A percentile compares a stretch with the other conserved stretches of the same genome.
These are phyloP conservation scores for Ailuropoda melanoleuca DNA, from an alignment of 2,113 vertebrate genomes.

Conservation along the genomic window DNA sequence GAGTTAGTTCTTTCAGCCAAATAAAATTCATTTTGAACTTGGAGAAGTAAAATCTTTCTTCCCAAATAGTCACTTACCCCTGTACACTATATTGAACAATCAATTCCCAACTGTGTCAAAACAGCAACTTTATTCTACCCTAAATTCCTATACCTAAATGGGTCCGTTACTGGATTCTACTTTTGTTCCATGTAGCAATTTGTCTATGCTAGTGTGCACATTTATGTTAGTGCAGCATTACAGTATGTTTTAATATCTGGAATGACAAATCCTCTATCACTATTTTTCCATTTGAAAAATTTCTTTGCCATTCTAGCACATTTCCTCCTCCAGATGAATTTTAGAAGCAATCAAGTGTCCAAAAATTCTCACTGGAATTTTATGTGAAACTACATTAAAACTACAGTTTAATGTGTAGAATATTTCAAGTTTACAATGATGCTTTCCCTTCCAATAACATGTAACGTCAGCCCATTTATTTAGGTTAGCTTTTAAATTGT, in stretches of 20 bases:
- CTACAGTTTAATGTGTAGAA: background rate
- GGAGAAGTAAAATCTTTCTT: background rate
- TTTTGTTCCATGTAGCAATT: background rate
- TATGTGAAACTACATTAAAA: background rate
- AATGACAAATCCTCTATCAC: background rate
- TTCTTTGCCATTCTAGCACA: background rate
- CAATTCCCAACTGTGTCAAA: background rate
- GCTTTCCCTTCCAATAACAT: background rate
- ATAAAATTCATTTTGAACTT: background rate
- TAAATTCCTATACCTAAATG: background rate
- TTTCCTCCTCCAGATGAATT: background rate
- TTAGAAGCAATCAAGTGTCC: background rate
- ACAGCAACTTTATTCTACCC: background rate
- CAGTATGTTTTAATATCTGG: background rate
- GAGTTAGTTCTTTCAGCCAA: background rate
- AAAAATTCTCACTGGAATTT: background rate
- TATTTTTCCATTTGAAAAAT: background rate
- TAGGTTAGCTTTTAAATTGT: background rate
- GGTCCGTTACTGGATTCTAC: background rate
- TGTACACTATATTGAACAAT: background rate
- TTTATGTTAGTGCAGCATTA: background rate
- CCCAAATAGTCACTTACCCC: background rate
- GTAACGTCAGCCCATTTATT: background rate
- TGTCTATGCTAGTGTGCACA: background rate
- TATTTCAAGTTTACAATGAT: background rate